Conservation (phyloP, 1,140 invertebrate genomes). For the Drosophila truncata region DNA sequence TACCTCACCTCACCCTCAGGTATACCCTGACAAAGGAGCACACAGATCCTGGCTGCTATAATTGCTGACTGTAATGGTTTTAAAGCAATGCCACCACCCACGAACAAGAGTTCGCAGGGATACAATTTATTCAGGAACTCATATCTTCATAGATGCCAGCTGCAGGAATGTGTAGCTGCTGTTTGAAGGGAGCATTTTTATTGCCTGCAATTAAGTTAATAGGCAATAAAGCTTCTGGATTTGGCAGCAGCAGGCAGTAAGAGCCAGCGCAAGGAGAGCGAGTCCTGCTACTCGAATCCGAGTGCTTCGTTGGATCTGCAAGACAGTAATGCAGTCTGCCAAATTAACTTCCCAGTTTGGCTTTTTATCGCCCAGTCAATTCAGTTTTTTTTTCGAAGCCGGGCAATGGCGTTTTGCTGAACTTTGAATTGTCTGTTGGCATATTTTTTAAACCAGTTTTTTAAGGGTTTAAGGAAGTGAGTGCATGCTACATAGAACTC, state of each 20-base stretch:
- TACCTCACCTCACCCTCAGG: too few relatives aligned
- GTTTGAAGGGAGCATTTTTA: constrained; percentile 51
- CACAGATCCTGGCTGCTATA: neutral
- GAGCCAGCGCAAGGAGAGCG: neutral
- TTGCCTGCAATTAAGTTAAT: constrained; percentile 75
- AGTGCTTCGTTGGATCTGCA: constrained; percentile 17
- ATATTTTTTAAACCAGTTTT: neutral
- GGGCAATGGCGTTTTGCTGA: neutral
- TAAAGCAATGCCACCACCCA: neutral
- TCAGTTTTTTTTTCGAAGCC: neutral
- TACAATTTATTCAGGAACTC: constrained; percentile 12
- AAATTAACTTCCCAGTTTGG: constrained; percentile 30
- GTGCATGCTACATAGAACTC: neutral
- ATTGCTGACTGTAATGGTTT: neutral
- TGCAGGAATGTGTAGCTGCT: constrained; percentile 5
- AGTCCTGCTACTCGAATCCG: neutral
- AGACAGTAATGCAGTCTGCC: constrained; percentile 19
- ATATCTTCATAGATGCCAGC: constrained; percentile 19
- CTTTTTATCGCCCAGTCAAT: constrained; percentile 10
- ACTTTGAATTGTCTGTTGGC: neutral
- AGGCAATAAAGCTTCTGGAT: constrained; percentile 73
- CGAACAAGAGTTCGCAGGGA: neutral
- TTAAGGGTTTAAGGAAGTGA: neutral
- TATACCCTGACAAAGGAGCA: neutral
- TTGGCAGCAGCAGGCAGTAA: constrained; percentile 16